Evolutionary conservation across 1,140 invertebrate genomes (phyloP).

Genomic region (Drosophila trapezifrons): DNA sequence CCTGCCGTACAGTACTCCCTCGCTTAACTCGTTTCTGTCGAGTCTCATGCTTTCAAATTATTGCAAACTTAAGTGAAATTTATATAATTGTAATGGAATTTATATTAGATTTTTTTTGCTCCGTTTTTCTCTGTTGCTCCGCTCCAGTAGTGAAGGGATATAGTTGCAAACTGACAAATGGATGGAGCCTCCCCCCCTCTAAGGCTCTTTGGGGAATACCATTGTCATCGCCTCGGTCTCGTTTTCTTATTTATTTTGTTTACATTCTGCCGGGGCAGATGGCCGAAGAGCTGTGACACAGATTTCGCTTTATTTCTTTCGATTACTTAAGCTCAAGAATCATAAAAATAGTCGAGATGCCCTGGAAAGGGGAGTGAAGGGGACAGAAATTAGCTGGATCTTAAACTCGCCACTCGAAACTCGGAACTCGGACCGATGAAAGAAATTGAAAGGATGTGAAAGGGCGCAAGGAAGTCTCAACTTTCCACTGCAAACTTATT

Average conservation of each 20-base stretch:
- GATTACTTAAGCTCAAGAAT: constrained; percentile 70
- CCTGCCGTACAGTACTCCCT: constrained; percentile 37
- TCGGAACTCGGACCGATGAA: constrained; percentile 21
- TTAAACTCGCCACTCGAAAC: no score
- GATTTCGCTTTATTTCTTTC: constrained; percentile 61
- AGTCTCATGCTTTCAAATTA: constrained; percentile 58
- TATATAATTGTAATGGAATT: constrained; percentile 79
- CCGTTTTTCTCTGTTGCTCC: neutral
- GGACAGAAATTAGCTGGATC: constrained; percentile 35
- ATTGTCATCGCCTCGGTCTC: constrained; percentile 26
- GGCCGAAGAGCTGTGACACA: constrained; percentile 39
- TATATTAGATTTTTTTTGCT: constrained; percentile 57
- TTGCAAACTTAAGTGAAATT: constrained; percentile 66
- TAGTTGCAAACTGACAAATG: constrained; percentile 29
- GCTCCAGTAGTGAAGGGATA: constrained; percentile 1
- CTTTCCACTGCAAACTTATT: constrained; percentile 31
- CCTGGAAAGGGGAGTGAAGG: neutral
- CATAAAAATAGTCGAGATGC: constrained; percentile 51
- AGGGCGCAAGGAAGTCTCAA: constrained; percentile 25
- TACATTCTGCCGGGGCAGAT: constrained; percentile 25
- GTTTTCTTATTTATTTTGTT: constrained; percentile 39
- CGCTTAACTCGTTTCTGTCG: constrained; percentile 50
- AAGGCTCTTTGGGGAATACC: constrained; percentile 17
- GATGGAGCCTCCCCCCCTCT: neutral
- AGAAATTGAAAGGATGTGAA: constrained; percentile 35